Percentiles rank a stretch among this genome's conserved stretches.
phyloP scores from a whole-genome alignment of 2,113 vertebrate species.

The Phalacrocorax brasilianus region DNA sequence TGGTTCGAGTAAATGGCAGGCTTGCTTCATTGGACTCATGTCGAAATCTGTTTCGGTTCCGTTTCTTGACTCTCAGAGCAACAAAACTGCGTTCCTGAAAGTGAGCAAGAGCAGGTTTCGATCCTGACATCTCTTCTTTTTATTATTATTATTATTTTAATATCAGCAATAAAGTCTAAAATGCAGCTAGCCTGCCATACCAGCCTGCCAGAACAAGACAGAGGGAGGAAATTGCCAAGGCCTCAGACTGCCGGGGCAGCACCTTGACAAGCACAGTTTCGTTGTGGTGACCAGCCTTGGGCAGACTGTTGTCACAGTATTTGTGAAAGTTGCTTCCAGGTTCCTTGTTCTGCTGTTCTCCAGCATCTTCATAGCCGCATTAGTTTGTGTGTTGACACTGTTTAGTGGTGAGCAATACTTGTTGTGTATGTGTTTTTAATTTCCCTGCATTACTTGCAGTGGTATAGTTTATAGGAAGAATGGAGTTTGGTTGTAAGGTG shows the following conservation, averaged over 20 bases:
- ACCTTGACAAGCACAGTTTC: neutral
- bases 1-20: neutral
- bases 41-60: neutral
- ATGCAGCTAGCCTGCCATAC: neutral
- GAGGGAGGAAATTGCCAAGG: neutral
- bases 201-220: neutral
- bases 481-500: neutral
- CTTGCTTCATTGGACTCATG: accelerated
- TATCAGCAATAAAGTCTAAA: neutral
- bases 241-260: neutral
- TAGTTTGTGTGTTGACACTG: too few species aligned
- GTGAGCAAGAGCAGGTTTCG: neutral
- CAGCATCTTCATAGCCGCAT: accelerated
- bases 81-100: neutral
- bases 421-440: accelerated
- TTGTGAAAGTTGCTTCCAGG: neutral
- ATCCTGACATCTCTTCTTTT: neutral
- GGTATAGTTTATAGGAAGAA: accelerated
- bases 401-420: neutral
- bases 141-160: neutral
- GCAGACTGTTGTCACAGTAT: accelerated
- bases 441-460: neutral
- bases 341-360: neutral
- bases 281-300: neutral
- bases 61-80: neutral